Percentiles rank a stretch among this genome's conserved stretches.
Evolutionary conservation across 2,113 vertebrate genomes (phyloP).

Genomic region (Proteles cristata): DNA sequence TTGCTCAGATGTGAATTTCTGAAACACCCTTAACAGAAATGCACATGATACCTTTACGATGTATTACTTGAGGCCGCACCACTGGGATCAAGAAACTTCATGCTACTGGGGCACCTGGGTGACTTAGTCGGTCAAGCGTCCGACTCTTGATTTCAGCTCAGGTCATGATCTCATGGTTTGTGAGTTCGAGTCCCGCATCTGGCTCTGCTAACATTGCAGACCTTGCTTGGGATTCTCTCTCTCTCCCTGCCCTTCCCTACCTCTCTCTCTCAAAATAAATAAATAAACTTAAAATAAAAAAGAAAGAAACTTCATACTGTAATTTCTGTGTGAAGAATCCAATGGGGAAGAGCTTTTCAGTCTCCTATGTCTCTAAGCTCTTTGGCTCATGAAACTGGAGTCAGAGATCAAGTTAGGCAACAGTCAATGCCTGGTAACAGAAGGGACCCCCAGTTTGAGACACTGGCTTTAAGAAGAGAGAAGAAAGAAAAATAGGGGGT

Average conservation of each 20-base stretch:
- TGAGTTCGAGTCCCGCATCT: no score
- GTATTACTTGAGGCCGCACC: neutral
- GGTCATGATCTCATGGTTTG: no score
- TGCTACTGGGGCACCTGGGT: no score
- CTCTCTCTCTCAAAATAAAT: no score
- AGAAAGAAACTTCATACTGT: conserved; percentile 6
- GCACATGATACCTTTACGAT: neutral
- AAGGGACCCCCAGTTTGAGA: conserved; percentile 73
- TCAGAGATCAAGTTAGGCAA: conserved; percentile 63
- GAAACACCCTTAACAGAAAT: conserved; percentile 10
- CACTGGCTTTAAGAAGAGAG: conserved; percentile 78
- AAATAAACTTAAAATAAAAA: no score
- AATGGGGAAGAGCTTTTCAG: conserved; percentile 47
- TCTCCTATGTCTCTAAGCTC: neutral
- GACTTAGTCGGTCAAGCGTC: no score
- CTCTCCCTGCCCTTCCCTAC: no score
- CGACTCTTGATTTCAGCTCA: no score
- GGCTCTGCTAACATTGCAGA: no score
- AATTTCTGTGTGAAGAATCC: neutral
- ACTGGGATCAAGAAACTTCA: conserved; percentile 34
- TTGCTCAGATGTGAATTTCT: neutral
- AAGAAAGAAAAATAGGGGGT: neutral
- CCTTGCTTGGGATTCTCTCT: no score
- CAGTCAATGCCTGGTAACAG: conserved; percentile 72
- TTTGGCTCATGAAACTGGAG: neutral